A percentile compares a stretch with the other conserved stretches of the same genome.
phyloP scores from a whole-genome alignment of 2,113 vertebrate genomes.

The Shinisaurus crocodilurus region DNA sequence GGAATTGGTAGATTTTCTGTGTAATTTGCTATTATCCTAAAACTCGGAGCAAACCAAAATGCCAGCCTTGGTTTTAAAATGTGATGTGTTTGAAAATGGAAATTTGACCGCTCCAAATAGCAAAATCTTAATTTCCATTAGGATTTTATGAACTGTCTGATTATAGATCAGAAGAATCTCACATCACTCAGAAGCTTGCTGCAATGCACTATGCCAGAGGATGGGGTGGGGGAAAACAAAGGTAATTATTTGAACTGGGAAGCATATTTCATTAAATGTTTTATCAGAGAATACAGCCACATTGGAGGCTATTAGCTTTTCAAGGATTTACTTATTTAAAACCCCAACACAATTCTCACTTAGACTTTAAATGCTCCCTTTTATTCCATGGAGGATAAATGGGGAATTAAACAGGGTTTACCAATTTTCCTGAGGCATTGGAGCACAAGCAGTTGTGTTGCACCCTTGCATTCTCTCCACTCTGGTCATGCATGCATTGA shows the following conservation, averaged over 20 bases:
- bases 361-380: background rate
- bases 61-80: slow-evolving; percentile 78
- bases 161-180: slow-evolving; percentile 73
- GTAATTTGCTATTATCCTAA: slow-evolving; percentile 83
- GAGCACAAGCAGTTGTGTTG: fast-evolving
- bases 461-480: fast-evolving
- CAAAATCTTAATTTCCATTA: slow-evolving; percentile 80
- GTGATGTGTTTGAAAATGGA: slow-evolving; percentile 82
- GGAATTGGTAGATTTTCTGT: slow-evolving; percentile 80
- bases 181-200: slow-evolving; percentile 66
- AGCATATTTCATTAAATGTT: slow-evolving; percentile 62
- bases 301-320: slow-evolving; percentile 8
- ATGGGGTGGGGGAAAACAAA: slow-evolving; percentile 70
- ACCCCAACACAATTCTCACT: background rate
- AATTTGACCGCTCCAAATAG: slow-evolving; percentile 82
- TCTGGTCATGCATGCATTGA: background rate
- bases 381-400: background rate
- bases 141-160: slow-evolving; percentile 80
- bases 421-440: background rate
- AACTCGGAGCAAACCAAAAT: slow-evolving; percentile 83
- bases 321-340: slow-evolving; percentile 42
- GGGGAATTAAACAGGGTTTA: background rate
- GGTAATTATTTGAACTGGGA: slow-evolving; percentile 76
- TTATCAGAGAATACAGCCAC: slow-evolving; percentile 37
- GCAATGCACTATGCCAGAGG: slow-evolving; percentile 50